A percentile compares a stretch with the other conserved stretches of the same genome.
Evolutionary conservation across 2,113 vertebrate genomes (phyloP).

Genomic region (Hydropotes inermis): DNA sequence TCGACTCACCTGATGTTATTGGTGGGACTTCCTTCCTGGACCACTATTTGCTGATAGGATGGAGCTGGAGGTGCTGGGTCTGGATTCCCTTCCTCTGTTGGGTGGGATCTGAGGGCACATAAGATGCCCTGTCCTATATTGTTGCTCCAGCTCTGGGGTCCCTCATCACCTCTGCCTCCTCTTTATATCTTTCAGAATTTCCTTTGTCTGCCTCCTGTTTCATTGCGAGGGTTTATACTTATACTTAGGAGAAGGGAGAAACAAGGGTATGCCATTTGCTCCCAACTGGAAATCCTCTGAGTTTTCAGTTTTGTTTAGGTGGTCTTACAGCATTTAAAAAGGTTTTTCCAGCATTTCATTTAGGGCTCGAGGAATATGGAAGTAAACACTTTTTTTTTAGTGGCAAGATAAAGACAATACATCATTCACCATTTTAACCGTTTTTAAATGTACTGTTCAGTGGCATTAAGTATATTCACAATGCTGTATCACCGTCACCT

Average conservation of each 20-base stretch:
- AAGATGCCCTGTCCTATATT: fast-evolving
- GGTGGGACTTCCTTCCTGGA: neutral
- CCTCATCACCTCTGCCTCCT: neutral
- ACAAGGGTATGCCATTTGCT: neutral
- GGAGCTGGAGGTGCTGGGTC: no score
- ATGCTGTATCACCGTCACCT: neutral
- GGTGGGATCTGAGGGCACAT: fast-evolving
- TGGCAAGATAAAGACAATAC: neutral
- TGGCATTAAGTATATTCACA: neutral
- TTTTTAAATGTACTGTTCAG: neutral
- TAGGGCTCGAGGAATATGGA: neutral
- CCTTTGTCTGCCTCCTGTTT: neutral
- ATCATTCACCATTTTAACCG: neutral
- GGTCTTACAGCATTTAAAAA: neutral
- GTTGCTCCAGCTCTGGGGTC: no score
- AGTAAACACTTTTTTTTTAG: neutral
- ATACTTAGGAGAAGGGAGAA: neutral
- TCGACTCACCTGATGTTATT: neutral
- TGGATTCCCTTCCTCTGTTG: neutral
- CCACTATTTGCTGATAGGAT: neutral
- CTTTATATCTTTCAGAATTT: neutral
- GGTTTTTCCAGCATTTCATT: neutral
- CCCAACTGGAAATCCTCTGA: neutral
- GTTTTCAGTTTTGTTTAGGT: neutral
- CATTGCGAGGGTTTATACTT: neutral